Evolutionary conservation across 2,113 vertebrate genomes (phyloP).

Genomic region (Toxostoma redivivum): DNA sequence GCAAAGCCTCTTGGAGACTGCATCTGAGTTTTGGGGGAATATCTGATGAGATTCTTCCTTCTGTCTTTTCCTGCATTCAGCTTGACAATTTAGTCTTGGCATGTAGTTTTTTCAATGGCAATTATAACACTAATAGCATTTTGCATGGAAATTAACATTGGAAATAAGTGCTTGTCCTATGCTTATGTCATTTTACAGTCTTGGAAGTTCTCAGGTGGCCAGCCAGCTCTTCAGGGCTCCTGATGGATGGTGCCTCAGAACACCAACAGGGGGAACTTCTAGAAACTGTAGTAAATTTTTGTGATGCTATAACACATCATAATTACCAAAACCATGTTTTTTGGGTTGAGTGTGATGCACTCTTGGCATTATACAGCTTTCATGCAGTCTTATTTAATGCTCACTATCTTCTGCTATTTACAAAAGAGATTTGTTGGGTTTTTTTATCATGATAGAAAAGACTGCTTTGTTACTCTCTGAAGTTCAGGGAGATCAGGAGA

Average conservation of each 20-base stretch:
- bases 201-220: background rate
- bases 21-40: background rate
- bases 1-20: background rate
- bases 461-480: background rate
- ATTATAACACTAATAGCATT: background rate
- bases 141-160: background rate
- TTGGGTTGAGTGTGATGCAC: background rate
- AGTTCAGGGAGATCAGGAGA: slow-evolving; percentile 44
- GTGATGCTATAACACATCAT: background rate
- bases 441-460: background rate
- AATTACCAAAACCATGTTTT: background rate
- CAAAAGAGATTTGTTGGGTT: background rate
- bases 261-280: background rate
- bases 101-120: background rate
- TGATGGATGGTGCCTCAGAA: background rate
- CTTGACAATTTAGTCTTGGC: background rate
- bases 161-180: background rate
- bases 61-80: background rate
- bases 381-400: background rate
- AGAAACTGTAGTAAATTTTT: background rate
- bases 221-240: background rate
- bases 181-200: rapidly evolving
- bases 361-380: slow-evolving; percentile 11
- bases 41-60: background rate
- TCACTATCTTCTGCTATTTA: background rate